phyloP scores from a whole-genome alignment of 2,888 invertebrate genomes.

The Nymphalis polychloros region DNA sequence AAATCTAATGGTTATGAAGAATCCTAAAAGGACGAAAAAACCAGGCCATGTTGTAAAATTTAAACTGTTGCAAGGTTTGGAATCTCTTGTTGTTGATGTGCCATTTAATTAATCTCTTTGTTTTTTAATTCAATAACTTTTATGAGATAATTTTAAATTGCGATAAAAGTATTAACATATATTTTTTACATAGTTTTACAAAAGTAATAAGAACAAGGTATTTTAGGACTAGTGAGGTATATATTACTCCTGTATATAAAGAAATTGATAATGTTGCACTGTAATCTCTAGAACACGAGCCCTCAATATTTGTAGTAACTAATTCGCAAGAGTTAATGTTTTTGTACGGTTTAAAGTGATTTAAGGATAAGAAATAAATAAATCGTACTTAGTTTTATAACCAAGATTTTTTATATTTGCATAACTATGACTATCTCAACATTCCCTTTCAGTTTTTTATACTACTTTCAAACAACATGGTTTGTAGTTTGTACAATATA shows the following conservation, averaged over 20 bases:
- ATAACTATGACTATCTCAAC: slow-evolving; percentile 57
- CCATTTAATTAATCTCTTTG: slow-evolving; percentile 55
- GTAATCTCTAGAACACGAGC: no score
- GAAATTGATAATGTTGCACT: no score
- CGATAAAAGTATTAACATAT: no score
- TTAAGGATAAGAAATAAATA: slow-evolving; percentile 6
- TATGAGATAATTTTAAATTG: no score
- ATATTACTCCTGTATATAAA: no score
- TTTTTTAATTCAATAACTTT: no score
- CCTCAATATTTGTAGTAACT: no score
- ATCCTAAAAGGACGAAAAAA: not conserved
- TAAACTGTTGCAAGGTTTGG: not conserved
- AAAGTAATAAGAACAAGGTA: no score
- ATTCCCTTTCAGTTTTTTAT: slow-evolving; percentile 57
- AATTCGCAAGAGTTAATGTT: not conserved
- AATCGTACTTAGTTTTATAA: slow-evolving; percentile 51
- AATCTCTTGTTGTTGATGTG: slow-evolving; percentile 49
- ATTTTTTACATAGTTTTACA: no score
- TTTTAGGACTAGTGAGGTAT: no score
- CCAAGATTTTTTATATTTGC: slow-evolving; percentile 69
- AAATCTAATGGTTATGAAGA: not conserved
- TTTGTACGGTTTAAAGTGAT: not conserved
- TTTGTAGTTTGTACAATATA: slow-evolving; percentile 46
- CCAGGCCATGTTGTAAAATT: not conserved
- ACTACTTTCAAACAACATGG: slow-evolving; percentile 56